Base-by-base conservation (phyloP, 2,888 invertebrate genomes). In the Neoitamus cyanurus region DNA sequence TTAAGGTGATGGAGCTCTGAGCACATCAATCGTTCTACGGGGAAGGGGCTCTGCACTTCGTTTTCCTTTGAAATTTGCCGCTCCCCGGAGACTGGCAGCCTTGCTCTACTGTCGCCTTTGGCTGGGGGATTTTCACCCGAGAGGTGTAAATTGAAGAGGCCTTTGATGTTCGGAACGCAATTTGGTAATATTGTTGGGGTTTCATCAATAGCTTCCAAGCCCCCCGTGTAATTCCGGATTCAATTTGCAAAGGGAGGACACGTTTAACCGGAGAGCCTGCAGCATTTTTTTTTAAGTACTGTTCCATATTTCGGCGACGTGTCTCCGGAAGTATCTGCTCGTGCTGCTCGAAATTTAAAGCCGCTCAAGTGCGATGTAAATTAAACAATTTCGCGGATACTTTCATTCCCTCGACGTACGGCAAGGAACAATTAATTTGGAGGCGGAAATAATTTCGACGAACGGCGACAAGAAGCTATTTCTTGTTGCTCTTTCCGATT, bases 161-260 rank as follows among this genome's bases (percentile, higher is more conserved):
- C 75, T 75, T 75, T 75, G 75, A 75, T 75, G 75, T 75, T 75
- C n/a, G 13, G 9, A 42, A 75, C 75, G 75, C 42, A 75, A 75
- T 75, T 75, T 30, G 73, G 75, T 11, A 13, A 37, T 46, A 75
- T 75, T 42, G 28, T 25, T 75, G 75, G 75, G 75, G 42, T 20
- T 58, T 20, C 20, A 20, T 25, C 58, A 25, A 3, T 20, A 34
- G 9, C 58, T 58, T 58, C 20, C 15, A 25, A 20, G 9, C 15
- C 9, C 58, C 58, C 2, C 25, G 20, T 9, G 42, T 42, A 42
- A 58, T 58, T 7, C 25, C 20, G 25, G 58, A 25, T 58, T 58
- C 58, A 20, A 58, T 58, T 58, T 58, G 9, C 25, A 58, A 58
- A 58, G 25, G 9, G 20, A 20, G 20, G 25, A n/a, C 20, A 58